A percentile compares a stretch with the other conserved stretches of the same genome.
phyloP scores from a whole-genome alignment of 2,888 invertebrate species.

The Oligia strigilis region DNA sequence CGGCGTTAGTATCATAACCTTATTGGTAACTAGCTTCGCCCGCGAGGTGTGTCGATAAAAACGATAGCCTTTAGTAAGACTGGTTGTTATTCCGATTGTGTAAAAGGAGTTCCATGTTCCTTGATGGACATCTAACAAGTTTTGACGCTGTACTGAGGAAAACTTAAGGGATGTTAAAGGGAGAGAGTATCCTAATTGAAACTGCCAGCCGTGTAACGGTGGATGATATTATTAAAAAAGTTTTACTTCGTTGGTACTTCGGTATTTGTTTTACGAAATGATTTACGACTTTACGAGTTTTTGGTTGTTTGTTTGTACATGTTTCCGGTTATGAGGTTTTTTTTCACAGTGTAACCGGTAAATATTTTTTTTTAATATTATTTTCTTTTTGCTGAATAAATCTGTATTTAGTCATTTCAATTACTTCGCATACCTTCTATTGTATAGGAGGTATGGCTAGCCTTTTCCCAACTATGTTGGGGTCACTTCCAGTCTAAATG shows the following conservation, averaged over 20 bases:
- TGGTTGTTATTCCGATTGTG: not conserved
- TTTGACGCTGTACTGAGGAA: slow-evolving; percentile 3
- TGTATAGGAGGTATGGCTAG: no score
- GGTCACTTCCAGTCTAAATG: no score
- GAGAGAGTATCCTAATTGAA: slow-evolving; percentile 22
- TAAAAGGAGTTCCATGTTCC: not conserved
- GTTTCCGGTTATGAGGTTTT: not conserved
- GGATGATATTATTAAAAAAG: slow-evolving; percentile 49
- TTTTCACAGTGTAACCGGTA: no score
- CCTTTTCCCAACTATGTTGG: no score
- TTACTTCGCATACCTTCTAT: no score
- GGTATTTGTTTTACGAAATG: slow-evolving; percentile 38
- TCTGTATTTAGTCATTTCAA: no score
- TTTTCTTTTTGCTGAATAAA: no score
- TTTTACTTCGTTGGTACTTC: slow-evolving; percentile 27
- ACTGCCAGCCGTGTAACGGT: not conserved
- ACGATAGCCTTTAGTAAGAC: not conserved
- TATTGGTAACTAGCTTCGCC: no score
- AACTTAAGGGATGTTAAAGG: slow-evolving; percentile 26
- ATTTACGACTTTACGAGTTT: slow-evolving; percentile 46
- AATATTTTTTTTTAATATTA: no score
- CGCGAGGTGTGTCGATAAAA: no score
- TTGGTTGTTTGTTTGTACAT: slow-evolving; percentile 15
- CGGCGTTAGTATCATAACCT: no score
- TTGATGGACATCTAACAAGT: slow-evolving; percentile 15